phyloP scores from a whole-genome alignment of 2,113 vertebrate species.

The Romanogobio albipinnatus region DNA sequence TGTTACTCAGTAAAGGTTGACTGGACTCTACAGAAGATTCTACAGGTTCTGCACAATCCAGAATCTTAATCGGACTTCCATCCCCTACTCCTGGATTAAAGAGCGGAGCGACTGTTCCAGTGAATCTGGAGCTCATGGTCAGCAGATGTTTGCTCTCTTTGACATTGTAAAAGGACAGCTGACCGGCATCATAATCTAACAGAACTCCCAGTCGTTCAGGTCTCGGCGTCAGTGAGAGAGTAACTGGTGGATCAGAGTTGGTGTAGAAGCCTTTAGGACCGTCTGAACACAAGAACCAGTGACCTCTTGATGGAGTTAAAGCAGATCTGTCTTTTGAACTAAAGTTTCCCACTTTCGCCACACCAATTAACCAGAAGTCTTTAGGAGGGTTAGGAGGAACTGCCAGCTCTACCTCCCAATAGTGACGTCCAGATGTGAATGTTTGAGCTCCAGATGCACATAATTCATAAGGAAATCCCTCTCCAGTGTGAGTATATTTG shows the following conservation, averaged over 20 bases:
- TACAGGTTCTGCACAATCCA: background rate
- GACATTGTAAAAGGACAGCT: constrained; percentile 66
- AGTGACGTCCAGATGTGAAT: constrained; percentile 59
- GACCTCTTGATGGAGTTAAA: constrained; percentile 48
- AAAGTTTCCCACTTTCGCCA: constrained; percentile 37
- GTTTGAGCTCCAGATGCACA: constrained; percentile 55
- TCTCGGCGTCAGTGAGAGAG: background rate
- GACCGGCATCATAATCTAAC: constrained; percentile 53
- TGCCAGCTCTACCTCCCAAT: constrained; percentile 62
- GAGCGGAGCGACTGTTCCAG: constrained; percentile 60
- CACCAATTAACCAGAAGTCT: constrained; percentile 69
- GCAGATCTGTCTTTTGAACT: fast-evolving
- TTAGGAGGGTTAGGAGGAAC: constrained; percentile 5
- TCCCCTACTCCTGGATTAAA: constrained; percentile 70
- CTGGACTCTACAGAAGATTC: background rate
- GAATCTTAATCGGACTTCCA: fast-evolving
- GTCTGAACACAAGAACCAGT: constrained; percentile 67
- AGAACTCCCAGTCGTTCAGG: constrained; percentile 61
- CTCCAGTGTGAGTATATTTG: fast-evolving
- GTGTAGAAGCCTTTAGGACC: constrained; percentile 8
- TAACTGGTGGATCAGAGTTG: constrained; percentile 48
- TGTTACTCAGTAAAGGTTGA: background rate
- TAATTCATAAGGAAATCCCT: constrained; percentile 48
- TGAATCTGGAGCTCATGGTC: constrained; percentile 46
- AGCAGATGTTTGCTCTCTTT: constrained; percentile 39